A percentile compares a stretch with the other conserved stretches of the same genome.
phyloP scores from a whole-genome alignment of 2,113 vertebrate species.

The Stomatorhinus ivindoensis region DNA sequence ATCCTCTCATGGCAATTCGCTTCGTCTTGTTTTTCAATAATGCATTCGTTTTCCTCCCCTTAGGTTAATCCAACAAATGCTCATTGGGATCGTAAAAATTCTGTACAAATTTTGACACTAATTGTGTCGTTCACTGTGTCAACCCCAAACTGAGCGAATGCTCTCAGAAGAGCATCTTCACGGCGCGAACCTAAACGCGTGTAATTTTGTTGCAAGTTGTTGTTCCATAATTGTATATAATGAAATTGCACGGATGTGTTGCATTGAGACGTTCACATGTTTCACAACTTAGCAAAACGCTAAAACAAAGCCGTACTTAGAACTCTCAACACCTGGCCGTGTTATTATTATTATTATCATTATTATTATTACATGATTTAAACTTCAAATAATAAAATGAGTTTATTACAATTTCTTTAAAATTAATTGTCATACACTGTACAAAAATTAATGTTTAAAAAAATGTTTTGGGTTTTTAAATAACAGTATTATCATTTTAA shows the following conservation, averaged over 20 bases:
- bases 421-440: constrained; percentile 40
- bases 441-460: neutral
- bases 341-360: neutral
- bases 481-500: neutral
- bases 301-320: neutral
- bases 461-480: neutral
- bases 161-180: neutral
- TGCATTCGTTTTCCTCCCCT: neutral
- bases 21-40: constrained; percentile 7
- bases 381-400: constrained; percentile 13
- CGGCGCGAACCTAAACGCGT: neutral
- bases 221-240: neutral
- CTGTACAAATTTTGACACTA: neutral
- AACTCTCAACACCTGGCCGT: neutral
- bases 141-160: neutral
- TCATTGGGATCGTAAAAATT: constrained; percentile 9
- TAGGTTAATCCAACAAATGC: constrained; percentile 12
- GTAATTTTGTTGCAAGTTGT: neutral
- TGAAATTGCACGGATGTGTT: neutral
- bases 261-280: neutral
- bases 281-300: neutral
- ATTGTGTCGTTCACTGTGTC: neutral
- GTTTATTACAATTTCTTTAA: constrained; percentile 44
- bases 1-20: neutral
- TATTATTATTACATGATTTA: neutral